Base-by-base conservation (phyloP, 1,140 invertebrate genomes). In the Drosophila leontia region DNA sequence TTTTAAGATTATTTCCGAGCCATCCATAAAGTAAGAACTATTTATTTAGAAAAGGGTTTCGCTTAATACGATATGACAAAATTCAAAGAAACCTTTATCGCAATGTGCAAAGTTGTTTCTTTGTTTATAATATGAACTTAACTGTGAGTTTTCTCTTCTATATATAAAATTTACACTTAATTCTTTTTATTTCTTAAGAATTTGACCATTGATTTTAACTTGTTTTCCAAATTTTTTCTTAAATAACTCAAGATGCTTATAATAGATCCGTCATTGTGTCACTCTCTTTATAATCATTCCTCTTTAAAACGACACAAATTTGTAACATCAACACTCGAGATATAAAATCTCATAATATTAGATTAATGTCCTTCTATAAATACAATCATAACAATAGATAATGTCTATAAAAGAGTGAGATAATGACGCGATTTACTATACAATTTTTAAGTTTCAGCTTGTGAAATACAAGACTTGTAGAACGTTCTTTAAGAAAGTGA, bases 261-360 rank as follows among this genome's bases (percentile, higher is more conserved):
- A 9, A 5, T 2, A 5, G 1, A 55, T 23, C 9, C 32, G 6
- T 39, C 17, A 17, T 17, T 11, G 1, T 41, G 35, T 56, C 35
- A 32, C 15, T 56, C 15, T 4, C 12, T 15, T 7, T n/a, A 42
- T 34, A 64, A 64, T 58, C 35, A 1, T n/a, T 19, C 11, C 61
- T 42, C 51, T 32, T 58, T 3, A 64, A 58, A 58, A 23, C 17
- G 26, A 64, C n/a, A 47, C 15, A 37, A 34, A 62, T 37, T 68
- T 26, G 8, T 29, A 62, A 32, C 61, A 29, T 12, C 44, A 26
- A 8, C 65, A 69, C 59, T 65, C 9, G 44, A 63, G 45, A 69
- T 62, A 65, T 64, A 29, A 17, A 34, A 68, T 50, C 60, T 68
- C 2, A n/a, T 9, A 17, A 23, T 17, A 32, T 69, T 69, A 44